These are phyloP conservation scores for Seladonia tumulorum DNA, from an alignment of 2,888 invertebrate species.

Conservation along the genomic window DNA sequence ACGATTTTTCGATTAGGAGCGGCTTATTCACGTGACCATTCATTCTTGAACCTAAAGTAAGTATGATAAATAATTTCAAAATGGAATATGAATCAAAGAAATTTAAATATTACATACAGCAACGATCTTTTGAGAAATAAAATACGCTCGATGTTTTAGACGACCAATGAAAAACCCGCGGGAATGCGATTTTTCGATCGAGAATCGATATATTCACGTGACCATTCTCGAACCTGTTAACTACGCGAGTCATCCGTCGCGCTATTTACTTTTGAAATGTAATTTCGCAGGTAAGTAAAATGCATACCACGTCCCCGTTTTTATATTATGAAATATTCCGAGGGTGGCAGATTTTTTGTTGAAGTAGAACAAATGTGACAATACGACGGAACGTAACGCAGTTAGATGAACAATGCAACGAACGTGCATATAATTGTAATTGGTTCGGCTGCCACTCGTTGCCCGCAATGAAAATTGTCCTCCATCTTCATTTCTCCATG, in stretches of 20 bases:
- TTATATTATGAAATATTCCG: neutral
- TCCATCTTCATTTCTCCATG: neutral
- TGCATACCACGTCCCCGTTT: neutral
- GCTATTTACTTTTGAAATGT: no score
- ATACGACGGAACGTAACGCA: neutral
- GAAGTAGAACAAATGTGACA: neutral
- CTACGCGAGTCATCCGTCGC: no score
- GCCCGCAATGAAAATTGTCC: neutral
- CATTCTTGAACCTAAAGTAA: neutral
- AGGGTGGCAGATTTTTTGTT: neutral
- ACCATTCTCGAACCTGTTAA: neutral
- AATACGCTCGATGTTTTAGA: no score
- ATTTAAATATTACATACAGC: no score
- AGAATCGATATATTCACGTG: neutral
- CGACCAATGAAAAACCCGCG: no score
- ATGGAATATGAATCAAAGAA: no score
- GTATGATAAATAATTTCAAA: no score
- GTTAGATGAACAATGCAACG: neutral
- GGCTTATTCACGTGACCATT: no score
- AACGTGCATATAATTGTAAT: neutral
- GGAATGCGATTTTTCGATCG: neutral
- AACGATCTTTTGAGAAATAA: no score
- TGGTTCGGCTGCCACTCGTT: neutral
- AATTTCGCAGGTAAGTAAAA: neutral
- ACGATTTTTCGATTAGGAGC: neutral